Base-by-base conservation (phyloP, 2,113 vertebrate genomes). In the Eolophus roseicapilla region DNA sequence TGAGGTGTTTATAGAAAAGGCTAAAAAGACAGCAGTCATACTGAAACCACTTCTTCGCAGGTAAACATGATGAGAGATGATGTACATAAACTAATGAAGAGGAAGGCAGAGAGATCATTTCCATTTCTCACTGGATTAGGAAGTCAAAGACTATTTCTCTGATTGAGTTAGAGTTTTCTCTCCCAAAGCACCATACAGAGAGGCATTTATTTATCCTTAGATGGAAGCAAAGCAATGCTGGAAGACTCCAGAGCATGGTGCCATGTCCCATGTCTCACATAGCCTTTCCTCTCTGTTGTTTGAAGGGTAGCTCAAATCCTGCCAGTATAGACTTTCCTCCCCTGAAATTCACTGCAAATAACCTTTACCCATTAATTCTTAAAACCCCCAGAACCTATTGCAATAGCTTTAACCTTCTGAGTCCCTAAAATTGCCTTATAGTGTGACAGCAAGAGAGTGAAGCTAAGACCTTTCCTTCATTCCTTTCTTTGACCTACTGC, bases 71-170 rank as follows among this genome's bases (percentile, higher is more conserved):
- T 75, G 77, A 76, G 69, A 91, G 55, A 19, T 74, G 78, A 79
- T 91, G 81, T 91, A 73, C 49, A 88, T 82, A 90, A 90, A 69
- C 82, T 86, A 95, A 88, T 79, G 60, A 95, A 95, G 73, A 86
- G 71, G 52, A 93, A 93, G 69, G 52, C 43, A 93, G 46, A 83
- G 39, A 90, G 63, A 75, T 39, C 27, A 90, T 84, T 95, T 93
- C 90, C 60, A 70, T 93, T 90, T 86, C 93, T 93, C 90, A 64
- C 68, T 73, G 74, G 90, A 49, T 82, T 92, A 77, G 49, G 64
- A 86, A 93, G 64, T 82, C 82, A 90, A 90, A 92, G 90, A 84
- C 68, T 94, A 50, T 86, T 86, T 90, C 52, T 62, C 65, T 93
- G 47, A 81, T 44, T 93, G 64, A 93, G 57, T 21, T 49, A 52